These are phyloP conservation scores for Spermophilus dauricus DNA, from an alignment of 2,113 vertebrate species.

Conservation along the genomic window DNA sequence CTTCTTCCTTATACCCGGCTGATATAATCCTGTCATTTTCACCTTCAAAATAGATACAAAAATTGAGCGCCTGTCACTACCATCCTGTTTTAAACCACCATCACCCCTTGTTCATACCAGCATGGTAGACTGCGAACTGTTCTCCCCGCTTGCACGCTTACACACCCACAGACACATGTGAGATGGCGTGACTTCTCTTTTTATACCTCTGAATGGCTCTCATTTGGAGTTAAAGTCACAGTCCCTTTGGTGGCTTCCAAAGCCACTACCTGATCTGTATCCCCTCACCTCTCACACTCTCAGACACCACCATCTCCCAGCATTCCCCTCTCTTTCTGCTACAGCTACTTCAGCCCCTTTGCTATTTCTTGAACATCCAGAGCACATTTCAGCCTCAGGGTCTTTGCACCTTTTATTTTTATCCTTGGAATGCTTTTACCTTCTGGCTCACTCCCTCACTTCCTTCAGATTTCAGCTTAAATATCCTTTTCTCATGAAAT, in stretches of 20 bases:
- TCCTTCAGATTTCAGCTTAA: slow-evolving; percentile 23
- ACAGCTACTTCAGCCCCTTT: neutral
- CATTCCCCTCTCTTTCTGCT: neutral
- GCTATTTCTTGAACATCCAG: neutral
- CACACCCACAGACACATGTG: too few relatives aligned
- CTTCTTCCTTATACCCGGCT: neutral
- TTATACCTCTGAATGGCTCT: neutral
- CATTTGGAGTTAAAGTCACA: neutral
- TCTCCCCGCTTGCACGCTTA: neutral
- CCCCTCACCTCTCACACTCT: neutral
- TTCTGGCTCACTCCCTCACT: neutral
- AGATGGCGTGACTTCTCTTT: neutral
- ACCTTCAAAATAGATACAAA: neutral
- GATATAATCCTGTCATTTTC: neutral
- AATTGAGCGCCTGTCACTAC: neutral
- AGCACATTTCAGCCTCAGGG: neutral
- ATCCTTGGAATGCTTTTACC: neutral
- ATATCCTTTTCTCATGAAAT: neutral
- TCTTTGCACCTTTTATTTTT: neutral
- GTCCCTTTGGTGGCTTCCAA: neutral
- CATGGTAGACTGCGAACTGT: neutral
- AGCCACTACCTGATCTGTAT: neutral
- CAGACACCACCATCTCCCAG: neutral
- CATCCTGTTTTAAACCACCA: neutral
- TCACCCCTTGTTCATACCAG: neutral